A percentile compares a stretch with the other conserved stretches of the same genome.
Conservation (phyloP, 2,888 invertebrate species). For the Empis stercorea region DNA sequence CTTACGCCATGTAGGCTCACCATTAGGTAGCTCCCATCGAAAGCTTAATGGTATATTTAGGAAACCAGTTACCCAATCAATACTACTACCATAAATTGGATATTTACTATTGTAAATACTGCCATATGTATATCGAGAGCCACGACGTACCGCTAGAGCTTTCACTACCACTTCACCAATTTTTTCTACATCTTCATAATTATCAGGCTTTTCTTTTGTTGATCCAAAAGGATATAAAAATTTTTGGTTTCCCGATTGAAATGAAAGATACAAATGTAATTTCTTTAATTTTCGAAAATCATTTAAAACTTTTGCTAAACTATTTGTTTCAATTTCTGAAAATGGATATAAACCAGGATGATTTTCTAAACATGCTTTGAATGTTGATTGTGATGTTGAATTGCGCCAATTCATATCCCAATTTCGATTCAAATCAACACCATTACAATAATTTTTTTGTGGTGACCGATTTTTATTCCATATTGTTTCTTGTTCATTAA, state of each 20-base stretch:
- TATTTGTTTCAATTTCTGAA: conserved; percentile 43
- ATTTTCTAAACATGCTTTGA: conserved; percentile 30
- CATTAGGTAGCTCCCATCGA: no score
- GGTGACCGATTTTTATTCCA: conserved; percentile 53
- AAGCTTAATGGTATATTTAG: conserved; percentile 17
- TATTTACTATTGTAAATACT: conserved; percentile 43
- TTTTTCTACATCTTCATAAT: conserved; percentile 39
- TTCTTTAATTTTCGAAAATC: conserved; percentile 34
- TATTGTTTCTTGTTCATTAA: conserved; percentile 48
- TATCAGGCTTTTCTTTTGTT: conserved; percentile 40
- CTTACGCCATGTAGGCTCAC: conserved; percentile 5
- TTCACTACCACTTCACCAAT: conserved; percentile 24
- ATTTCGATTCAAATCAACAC: conserved; percentile 52
- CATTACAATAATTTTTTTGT: conserved; percentile 32
- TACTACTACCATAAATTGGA: conserved; percentile 49
- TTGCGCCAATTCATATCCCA: conserved; percentile 51
- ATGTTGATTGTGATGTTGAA: conserved; percentile 36
- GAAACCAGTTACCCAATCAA: conserved; percentile 65
- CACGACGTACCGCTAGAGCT: conserved; percentile 40
- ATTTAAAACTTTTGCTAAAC: conserved; percentile 43
- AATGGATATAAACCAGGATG: conserved; percentile 42
- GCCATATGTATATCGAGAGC: conserved; percentile 47
- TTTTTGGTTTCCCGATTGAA: conserved; percentile 65
- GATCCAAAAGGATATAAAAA: conserved; percentile 60
- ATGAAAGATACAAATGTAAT: conserved; percentile 51